phyloP scores from a whole-genome alignment of 1,140 invertebrate genomes.

The Cepaea nemoralis region DNA sequence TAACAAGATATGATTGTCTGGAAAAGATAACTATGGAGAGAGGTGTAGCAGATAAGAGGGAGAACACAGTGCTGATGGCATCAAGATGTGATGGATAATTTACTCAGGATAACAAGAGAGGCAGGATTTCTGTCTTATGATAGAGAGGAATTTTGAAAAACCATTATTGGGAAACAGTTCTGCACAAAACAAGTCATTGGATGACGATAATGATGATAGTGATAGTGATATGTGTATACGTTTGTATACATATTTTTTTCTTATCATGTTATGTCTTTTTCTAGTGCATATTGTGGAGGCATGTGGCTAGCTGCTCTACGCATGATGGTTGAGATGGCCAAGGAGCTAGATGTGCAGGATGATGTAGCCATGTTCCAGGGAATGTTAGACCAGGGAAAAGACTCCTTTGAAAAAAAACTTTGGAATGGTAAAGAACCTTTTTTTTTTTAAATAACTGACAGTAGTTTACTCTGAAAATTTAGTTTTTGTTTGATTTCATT shows the following conservation, averaged over 20 bases:
- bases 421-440: conserved; percentile 82
- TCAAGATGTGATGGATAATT: no score
- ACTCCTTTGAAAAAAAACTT: conserved; percentile 84
- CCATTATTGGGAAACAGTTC: no score
- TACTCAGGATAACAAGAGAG: no score
- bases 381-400: conserved; percentile 81
- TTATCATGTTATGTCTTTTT: background rate
- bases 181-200: no score
- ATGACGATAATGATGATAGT: no score
- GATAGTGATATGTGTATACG: no score
- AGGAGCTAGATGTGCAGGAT: conserved; percentile 77
- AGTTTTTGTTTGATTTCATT: background rate
- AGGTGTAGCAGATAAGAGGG: no score
- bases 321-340: conserved; percentile 78
- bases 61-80: no score
- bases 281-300: conserved; percentile 91
- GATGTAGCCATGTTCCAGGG: conserved; percentile 79
- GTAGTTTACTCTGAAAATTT: background rate
- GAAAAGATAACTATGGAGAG: no score
- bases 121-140: no score
- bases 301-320: conserved; percentile 87
- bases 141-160: no score
- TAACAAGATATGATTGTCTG: no score
- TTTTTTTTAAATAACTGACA: background rate
- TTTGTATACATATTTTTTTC: background rate